Evolutionary conservation across 2,797 vertebrate species (phyloP).

Genomic region (Tamandua tetradactyla): DNA sequence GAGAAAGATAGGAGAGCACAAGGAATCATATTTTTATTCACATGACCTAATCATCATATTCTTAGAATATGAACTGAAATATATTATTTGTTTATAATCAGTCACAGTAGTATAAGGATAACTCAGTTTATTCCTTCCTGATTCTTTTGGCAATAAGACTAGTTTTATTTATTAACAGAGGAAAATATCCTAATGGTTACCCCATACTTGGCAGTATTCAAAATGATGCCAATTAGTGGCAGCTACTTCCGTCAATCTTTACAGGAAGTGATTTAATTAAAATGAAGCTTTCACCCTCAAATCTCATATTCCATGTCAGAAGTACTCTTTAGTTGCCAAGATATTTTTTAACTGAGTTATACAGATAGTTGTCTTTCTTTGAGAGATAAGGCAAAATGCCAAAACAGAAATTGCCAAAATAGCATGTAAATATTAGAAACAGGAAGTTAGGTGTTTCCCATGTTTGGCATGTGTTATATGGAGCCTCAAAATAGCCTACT

Average conservation of each 20-base stretch:
- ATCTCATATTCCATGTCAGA: constrained; percentile 57
- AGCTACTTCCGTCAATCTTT: constrained; percentile 64
- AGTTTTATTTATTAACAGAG: constrained; percentile 60
- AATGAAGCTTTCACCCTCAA: constrained; percentile 57
- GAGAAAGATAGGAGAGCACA: not conserved
- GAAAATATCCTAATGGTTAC: constrained; percentile 38
- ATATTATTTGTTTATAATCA: constrained; percentile 11
- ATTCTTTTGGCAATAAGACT: constrained; percentile 10
- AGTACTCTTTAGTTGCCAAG: constrained; percentile 51
- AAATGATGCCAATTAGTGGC: constrained; percentile 48
- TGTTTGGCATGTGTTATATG: not conserved
- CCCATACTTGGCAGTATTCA: constrained; percentile 50
- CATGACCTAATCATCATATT: constrained; percentile 30
- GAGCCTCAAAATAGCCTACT: not conserved
- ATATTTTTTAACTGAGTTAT: constrained; percentile 49
- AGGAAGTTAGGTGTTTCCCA: not conserved
- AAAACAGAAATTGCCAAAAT: constrained; percentile 50
- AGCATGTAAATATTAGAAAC: constrained; percentile 34
- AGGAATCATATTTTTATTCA: not conserved
- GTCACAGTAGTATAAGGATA: not conserved
- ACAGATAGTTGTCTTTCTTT: constrained; percentile 63
- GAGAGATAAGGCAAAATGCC: constrained; percentile 58
- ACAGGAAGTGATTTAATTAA: constrained; percentile 71
- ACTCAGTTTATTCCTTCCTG: not conserved
- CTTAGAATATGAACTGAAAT: not conserved